Evolutionary conservation across 2,888 invertebrate species (phyloP), one percentile per base, ranked within the genome.

Genomic region (Fabriciana adippe): DNA sequence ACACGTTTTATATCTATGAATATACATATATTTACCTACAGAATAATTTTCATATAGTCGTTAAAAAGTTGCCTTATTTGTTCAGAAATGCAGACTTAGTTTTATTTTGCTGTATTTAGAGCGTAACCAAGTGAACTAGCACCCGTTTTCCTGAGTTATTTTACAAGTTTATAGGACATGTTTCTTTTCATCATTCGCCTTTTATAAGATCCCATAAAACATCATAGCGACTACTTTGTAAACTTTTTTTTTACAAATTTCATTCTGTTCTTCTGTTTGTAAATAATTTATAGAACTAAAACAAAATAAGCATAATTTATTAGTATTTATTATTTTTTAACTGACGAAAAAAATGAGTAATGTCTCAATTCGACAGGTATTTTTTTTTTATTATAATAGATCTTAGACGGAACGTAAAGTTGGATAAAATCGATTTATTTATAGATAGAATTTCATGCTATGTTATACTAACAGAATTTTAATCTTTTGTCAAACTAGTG

Each of bases 91-190:
- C n/a, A 61, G 61, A 55, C 64, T 60, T 55, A 45, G 51, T 47
- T 57, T 55, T 64, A 53, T 59, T 65, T 56, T 50, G 59, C n/a
- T 60, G 45, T 64, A 69, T 69, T 64, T 53, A 64, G 71, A 67
- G 69, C 69, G 69, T 71, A 67, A 69, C 67, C 53, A 66, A 66
- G 64, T 66, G 50, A 53, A 57, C 48, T 35, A 31, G 60, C 55
- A 55, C 64, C 51, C 51, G 57, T 64, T 69, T 67, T 61, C 26
- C 60, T 64, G 55, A 47, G 55, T 55, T 4, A 26, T 26, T 26
- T 50, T 64, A 56, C 56, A 31, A 18, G 26, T 69, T 69, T 69
- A 67, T 67, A 69, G 66, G 57, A 54, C 69, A 16, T 56, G 69
- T 26, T 55, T 69, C 66, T 64, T 60, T 64, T 67, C 62, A 54